Evolutionary conservation across 2,113 vertebrate genomes (phyloP).

Genomic region (western clawed frog (Xenopus tropicalis)): DNA sequence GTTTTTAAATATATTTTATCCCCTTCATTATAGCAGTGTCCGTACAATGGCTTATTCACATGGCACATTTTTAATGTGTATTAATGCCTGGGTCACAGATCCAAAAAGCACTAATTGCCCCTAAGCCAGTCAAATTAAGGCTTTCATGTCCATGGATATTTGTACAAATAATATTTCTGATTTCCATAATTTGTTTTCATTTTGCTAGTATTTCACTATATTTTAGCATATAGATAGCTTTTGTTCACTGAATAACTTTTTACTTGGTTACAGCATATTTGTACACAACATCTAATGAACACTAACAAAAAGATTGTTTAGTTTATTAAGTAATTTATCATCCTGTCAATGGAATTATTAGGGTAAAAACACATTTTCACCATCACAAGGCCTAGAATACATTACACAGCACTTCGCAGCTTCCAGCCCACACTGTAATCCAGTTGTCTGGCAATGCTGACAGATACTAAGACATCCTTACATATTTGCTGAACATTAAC

Average conservation of each 20-base stretch:
- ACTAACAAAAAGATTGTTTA: not conserved
- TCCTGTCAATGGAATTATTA: constrained; percentile 1
- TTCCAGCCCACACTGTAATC: not conserved
- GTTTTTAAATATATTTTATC: too few species aligned
- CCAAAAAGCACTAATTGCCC: too few species aligned
- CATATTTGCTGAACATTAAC: too few species aligned
- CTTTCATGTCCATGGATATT: not conserved
- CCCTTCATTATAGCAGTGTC: too few species aligned
- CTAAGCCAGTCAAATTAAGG: too few species aligned
- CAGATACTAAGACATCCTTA: not conserved
- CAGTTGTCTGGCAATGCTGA: not conserved
- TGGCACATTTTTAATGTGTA: too few species aligned
- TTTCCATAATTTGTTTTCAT: not conserved
- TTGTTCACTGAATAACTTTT: not conserved
- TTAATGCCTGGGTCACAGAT: too few species aligned
- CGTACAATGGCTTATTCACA: too few species aligned
- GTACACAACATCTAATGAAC: not conserved
- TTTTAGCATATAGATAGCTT: not conserved
- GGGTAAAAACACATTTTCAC: not conserved
- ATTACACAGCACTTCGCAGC: not conserved
- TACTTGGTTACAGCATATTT: not conserved
- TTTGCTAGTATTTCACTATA: not conserved
- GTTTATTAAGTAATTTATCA: constrained; percentile 1
- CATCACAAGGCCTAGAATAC: not conserved
- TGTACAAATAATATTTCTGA: not conserved